phyloP scores from a whole-genome alignment of 2,113 vertebrate species.

The Bambusicola thoracicus region DNA sequence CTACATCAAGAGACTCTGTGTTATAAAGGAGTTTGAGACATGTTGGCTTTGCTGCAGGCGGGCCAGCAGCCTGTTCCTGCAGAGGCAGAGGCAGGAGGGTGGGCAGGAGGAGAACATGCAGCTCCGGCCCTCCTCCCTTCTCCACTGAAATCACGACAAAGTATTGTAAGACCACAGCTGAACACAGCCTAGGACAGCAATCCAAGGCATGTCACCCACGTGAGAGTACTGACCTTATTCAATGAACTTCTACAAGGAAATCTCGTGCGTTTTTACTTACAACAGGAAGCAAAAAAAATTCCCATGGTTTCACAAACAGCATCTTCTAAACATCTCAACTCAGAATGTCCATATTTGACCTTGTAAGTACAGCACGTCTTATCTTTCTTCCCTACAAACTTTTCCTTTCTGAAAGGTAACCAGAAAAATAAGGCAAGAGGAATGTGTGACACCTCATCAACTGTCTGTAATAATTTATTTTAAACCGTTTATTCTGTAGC shows the following conservation, averaged over 20 bases:
- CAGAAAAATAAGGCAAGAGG: slow-evolving; percentile 12
- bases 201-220: not conserved
- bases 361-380: not conserved
- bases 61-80: not conserved
- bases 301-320: not conserved
- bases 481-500: not conserved
- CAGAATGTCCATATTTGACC: not conserved
- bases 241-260: not conserved
- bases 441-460: slow-evolving; percentile 42
- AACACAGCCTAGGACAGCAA: fast-evolving
- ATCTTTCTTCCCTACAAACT: not conserved
- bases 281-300: slow-evolving; percentile 1
- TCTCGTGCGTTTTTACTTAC: not conserved
- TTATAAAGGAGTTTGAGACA: not conserved
- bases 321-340: not conserved
- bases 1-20: not conserved
- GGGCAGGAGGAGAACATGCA: not conserved
- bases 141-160: not conserved
- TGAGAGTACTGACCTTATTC: not conserved
- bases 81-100: not conserved
- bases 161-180: not conserved
- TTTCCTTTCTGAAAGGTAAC: slow-evolving; percentile 9
- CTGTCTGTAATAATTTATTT: slow-evolving; percentile 57
- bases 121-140: not conserved
- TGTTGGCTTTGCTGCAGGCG: not conserved